phyloP scores from a whole-genome alignment of 2,797 vertebrate genomes.

The Fistularia commersonii region DNA sequence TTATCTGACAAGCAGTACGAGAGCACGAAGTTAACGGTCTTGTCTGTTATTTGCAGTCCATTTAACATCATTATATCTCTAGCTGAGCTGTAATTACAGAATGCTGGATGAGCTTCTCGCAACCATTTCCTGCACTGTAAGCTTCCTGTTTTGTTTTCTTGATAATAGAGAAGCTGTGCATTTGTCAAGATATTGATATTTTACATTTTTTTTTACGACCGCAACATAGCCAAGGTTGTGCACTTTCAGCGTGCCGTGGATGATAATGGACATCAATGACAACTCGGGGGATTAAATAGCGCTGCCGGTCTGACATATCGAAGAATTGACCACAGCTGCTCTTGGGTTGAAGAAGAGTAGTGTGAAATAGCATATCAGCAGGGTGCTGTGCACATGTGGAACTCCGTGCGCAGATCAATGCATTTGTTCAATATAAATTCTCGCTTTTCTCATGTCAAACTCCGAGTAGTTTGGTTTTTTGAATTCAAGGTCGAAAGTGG shows the following conservation, averaged over 20 bases:
- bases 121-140: conserved; percentile 62
- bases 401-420: not conserved
- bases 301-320: conserved; percentile 6
- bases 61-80: conserved; percentile 66
- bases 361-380: conserved; percentile 4
- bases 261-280: conserved; percentile 25
- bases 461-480: conserved; percentile 3
- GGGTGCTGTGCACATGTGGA: not conserved
- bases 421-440: not conserved
- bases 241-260: conserved; percentile 5
- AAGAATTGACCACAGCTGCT: conserved; percentile 21
- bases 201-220: conserved; percentile 31
- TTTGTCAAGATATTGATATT: conserved; percentile 61
- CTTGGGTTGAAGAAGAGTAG: conserved; percentile 6
- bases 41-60: conserved; percentile 60
- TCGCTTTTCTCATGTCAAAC: conserved; percentile 8
- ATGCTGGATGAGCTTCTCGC: conserved; percentile 54
- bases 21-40: conserved; percentile 44
- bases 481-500: conserved; percentile 33
- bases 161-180: conserved; percentile 31
- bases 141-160: conserved; percentile 50
- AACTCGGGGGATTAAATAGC: conserved; percentile 16
- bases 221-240: not conserved
- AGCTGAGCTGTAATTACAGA: conserved; percentile 61
- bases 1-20: conserved; percentile 50